Base-by-base conservation (phyloP, 2,888 invertebrate species). In the Tuta absoluta region DNA sequence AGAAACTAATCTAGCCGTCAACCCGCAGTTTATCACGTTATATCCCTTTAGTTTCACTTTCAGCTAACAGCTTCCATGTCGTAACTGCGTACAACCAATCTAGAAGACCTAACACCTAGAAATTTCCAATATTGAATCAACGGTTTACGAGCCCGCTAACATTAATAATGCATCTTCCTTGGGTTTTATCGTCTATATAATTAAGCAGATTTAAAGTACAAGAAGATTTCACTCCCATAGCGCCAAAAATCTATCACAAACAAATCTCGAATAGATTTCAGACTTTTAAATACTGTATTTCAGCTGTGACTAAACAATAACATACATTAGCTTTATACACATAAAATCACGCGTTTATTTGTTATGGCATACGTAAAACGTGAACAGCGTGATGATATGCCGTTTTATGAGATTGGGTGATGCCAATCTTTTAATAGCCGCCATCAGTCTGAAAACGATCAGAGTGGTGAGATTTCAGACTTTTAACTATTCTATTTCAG, bases 1-100 rank as follows among this genome's bases (percentile, higher is more conserved):
- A 84, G 83, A 86, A 85, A 87, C 81, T 82, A 80, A 85, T 85
- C 81, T 83, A 80, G 81, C 80, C 82, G 79, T 82, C 81, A 82
- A 79, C 80, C 76, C 75, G 78, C 74, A 80, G 78, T 82, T 82
- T 84, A 85, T 83, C 80, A 81, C 79, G 76, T 72, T 77, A 77
- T 79, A 78, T 77, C 75, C 77, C 82, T 81, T 78, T 81, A 82
- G 84, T 81, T 82, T 79, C 77, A 80, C 81, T 82, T 81, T 80
- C 80, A 80, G 80, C 69, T 75, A 71, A 74, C 73, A 28, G 51
- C 51, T 53, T 53, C 23, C 23, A 21, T 53, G 23, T 53, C 23
- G 23, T 53, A 49, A 19, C 49, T 53, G 7, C 19, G 0, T 48
- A 14, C 51, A 17, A 33, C 1, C 28, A 24, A 56, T 56, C 56